Conservation (phyloP, 2,797 vertebrate species). For the Vireo griseus region DNA sequence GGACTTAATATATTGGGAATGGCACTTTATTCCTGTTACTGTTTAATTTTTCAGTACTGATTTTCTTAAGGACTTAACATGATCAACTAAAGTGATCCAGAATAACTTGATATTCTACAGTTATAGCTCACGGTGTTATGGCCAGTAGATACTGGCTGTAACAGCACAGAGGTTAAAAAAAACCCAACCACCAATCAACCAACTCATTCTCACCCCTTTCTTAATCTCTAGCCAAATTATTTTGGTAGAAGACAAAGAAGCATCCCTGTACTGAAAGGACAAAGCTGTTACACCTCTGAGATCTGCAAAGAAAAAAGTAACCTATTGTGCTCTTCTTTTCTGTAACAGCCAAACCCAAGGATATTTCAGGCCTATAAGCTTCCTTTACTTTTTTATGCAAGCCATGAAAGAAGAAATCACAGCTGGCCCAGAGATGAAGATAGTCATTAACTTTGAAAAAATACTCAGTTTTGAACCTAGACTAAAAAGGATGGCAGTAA, state of each 20-base stretch:
- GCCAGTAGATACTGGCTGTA: not conserved
- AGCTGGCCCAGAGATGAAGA: not conserved
- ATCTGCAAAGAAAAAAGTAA: not conserved
- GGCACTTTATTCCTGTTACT: not conserved
- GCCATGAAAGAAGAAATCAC: not conserved
- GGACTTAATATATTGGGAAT: not conserved
- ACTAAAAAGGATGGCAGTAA: not conserved
- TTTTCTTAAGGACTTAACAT: not conserved
- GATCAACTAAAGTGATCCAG: not conserved
- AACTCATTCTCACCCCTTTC: not conserved
- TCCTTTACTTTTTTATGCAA: not conserved
- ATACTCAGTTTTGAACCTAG: not conserved
- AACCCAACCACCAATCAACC: fast-evolving
- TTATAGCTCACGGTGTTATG: not conserved
- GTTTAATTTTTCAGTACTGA: not conserved
- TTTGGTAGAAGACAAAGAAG: not conserved
- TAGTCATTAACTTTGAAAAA: not conserved
- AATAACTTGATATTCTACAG: not conserved
- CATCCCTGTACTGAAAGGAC: not conserved
- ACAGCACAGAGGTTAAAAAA: not conserved
- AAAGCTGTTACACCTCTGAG: not conserved
- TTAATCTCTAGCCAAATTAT: not conserved
- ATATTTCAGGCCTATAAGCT: not conserved
- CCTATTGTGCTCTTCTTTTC: not conserved
- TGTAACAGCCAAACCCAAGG: not conserved